Evolutionary conservation across 2,113 vertebrate species (phyloP).

Genomic region (Oreocharis arfaki): DNA sequence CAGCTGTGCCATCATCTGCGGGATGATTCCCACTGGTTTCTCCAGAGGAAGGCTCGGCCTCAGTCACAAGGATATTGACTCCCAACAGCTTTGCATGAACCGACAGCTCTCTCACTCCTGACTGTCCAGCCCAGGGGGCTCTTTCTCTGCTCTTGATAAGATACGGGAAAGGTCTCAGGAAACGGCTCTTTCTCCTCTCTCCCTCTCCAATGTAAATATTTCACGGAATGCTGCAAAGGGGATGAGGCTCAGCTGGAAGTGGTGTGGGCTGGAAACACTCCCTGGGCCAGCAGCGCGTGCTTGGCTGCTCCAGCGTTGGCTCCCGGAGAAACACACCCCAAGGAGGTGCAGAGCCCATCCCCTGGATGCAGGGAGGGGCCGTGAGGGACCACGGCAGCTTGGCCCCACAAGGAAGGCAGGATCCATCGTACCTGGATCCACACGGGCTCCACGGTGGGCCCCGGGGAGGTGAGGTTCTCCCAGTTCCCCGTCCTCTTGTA

Average conservation of each 20-base stretch:
- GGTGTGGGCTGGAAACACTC: not conserved
- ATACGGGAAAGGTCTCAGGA: not conserved
- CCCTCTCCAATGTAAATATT: not conserved
- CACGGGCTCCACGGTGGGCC: slow-evolving; percentile 87
- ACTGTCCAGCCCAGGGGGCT: not conserved
- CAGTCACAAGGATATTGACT: not conserved
- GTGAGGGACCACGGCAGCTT: accelerated
- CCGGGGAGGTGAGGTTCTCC: slow-evolving; percentile 92
- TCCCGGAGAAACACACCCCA: not conserved
- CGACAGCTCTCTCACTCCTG: not conserved
- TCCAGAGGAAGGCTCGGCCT: not conserved
- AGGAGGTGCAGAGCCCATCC: not conserved
- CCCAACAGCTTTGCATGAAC: not conserved
- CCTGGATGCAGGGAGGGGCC: accelerated
- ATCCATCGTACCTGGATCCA: slow-evolving; percentile 87
- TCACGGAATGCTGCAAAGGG: not conserved
- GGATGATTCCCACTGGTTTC: not conserved
- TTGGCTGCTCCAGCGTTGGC: accelerated
- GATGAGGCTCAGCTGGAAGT: not conserved
- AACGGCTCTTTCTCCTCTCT: not conserved
- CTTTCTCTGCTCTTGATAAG: not conserved
- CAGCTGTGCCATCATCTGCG: accelerated
- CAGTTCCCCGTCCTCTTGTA: slow-evolving; percentile 84
- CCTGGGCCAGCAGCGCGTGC: accelerated
- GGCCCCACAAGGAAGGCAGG: not conserved